Percentiles rank a stretch among this genome's conserved stretches.
phyloP scores from a whole-genome alignment of 2,797 vertebrate genomes.

The Sternotherus odoratus region DNA sequence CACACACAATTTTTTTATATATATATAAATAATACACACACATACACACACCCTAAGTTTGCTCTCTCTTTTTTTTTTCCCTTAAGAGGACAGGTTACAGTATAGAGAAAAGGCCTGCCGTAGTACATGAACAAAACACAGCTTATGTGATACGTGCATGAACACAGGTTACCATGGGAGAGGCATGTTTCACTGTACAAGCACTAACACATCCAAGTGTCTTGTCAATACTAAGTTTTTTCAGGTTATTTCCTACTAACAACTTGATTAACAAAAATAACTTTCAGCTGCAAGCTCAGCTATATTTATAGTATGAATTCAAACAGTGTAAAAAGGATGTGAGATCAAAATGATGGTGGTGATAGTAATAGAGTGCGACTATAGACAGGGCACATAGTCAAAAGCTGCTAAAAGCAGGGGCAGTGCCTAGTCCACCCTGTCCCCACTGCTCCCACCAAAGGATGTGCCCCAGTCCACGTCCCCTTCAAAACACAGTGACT shows the following conservation, averaged over 20 bases:
- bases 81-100: rapidly evolving
- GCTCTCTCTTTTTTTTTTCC: background rate
- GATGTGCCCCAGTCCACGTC: too few species aligned
- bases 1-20: background rate
- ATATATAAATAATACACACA: background rate
- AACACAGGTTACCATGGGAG: background rate
- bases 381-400: too few species aligned
- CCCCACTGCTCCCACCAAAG: too few species aligned
- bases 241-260: background rate
- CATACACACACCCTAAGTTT: background rate
- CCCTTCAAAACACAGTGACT: background rate
- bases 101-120: background rate
- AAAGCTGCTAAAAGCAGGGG: too few species aligned
- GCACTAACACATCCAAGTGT: background rate
- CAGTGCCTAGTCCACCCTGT: too few species aligned
- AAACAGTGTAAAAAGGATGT: background rate
- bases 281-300: background rate
- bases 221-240: rapidly evolving
- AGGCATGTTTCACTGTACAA: background rate
- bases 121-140: background rate
- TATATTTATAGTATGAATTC: background rate
- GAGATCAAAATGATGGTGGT: background rate
- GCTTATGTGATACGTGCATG: background rate
- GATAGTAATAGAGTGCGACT: background rate
- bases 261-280: background rate